phyloP scores from a whole-genome alignment of 2,113 vertebrate genomes.

The Oncorhynchus kisutch region DNA sequence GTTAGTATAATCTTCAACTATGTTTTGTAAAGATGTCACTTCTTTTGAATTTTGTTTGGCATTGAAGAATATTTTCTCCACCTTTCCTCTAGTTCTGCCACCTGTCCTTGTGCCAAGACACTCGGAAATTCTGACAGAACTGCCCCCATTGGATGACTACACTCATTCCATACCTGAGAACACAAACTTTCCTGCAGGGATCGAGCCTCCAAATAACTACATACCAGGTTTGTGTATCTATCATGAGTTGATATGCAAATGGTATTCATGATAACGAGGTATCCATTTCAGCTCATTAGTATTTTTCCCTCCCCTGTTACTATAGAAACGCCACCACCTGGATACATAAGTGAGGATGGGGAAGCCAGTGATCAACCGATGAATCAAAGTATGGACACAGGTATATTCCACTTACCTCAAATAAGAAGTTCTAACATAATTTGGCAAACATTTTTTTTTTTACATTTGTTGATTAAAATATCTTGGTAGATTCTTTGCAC shows the following conservation, averaged over 20 bases:
- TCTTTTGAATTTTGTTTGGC: neutral
- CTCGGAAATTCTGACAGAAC: slow-evolving; percentile 93
- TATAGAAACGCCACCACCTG: slow-evolving; percentile 94
- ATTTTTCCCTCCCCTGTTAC: slow-evolving; percentile 2
- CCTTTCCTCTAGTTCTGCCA: slow-evolving; percentile 81
- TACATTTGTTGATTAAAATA: no score
- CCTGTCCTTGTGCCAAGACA: slow-evolving; percentile 94
- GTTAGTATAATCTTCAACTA: no score
- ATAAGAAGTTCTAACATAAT: neutral
- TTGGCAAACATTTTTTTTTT: no score
- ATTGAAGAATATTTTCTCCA: neutral
- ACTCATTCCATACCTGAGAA: slow-evolving; percentile 98
- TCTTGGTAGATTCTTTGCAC: no score
- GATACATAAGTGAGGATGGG: slow-evolving; percentile 99
- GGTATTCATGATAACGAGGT: neutral
- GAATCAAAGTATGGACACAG: slow-evolving; percentile 99
- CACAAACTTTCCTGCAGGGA: slow-evolving; percentile 96
- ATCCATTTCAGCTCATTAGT: neutral
- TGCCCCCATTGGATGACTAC: slow-evolving; percentile 93
- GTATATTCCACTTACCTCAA: slow-evolving; percentile 58
- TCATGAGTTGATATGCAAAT: slow-evolving; percentile 52
- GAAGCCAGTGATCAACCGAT: slow-evolving; percentile 95
- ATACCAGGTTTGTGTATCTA: slow-evolving; percentile 86
- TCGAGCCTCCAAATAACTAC: slow-evolving; percentile 97
- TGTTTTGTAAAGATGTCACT: no score